Evolutionary conservation across 2,113 vertebrate species (phyloP).

Genomic region (Perca flavescens): DNA sequence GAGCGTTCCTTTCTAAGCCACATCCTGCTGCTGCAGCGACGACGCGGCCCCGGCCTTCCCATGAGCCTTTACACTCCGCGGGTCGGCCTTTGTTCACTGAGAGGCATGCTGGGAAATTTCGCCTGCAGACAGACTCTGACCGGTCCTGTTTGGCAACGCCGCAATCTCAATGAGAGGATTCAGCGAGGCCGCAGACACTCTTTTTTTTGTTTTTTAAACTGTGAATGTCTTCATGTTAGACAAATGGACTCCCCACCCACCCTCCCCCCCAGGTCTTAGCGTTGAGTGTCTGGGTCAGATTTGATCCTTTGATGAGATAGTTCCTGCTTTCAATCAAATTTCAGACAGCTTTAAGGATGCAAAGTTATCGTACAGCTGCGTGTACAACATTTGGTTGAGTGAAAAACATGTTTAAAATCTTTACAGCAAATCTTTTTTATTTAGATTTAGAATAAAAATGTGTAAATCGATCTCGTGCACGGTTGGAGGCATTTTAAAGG

Average conservation of each 20-base stretch:
- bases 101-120: slow-evolving; percentile 54
- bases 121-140: slow-evolving; percentile 10
- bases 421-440: not conserved
- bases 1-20: slow-evolving; percentile 51
- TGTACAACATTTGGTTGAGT: too few relatives aligned
- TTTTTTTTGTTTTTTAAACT: not conserved
- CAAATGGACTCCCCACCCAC: too few relatives aligned
- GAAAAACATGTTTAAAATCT: not conserved
- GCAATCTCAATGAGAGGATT: slow-evolving; percentile 46
- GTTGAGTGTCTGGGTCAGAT: not conserved
- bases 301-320: not conserved
- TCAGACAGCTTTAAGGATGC: not conserved
- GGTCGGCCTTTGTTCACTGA: slow-evolving; percentile 57
- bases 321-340: not conserved
- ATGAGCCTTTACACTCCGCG: slow-evolving; percentile 51
- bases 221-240: not conserved
- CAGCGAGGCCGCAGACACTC: slow-evolving; percentile 16
- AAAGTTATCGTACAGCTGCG: not conserved
- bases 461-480: too few relatives aligned
- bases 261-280: not conserved
- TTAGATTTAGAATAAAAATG: too few relatives aligned
- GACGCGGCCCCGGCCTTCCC: slow-evolving; percentile 22
- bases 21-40: slow-evolving; percentile 39
- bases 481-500: too few relatives aligned
- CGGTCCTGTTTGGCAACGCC: slow-evolving; percentile 12